A percentile compares a stretch with the other conserved stretches of the same genome.
Conservation (phyloP, 2,113 vertebrate genomes). For the Archilochus colubris region DNA sequence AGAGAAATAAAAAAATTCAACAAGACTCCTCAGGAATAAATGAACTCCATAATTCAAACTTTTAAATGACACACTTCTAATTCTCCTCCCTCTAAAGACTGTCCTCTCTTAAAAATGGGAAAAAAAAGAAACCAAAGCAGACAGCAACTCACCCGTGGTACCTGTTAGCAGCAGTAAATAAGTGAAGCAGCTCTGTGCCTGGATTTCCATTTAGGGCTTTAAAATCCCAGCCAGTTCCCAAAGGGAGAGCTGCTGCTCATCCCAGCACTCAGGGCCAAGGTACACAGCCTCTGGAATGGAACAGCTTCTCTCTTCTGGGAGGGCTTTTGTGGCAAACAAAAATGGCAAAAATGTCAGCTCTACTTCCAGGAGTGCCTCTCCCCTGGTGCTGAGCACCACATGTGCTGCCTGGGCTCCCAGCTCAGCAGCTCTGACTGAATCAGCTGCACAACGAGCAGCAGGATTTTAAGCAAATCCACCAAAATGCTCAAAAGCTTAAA, state of each 20-base stretch:
- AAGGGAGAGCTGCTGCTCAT: not conserved
- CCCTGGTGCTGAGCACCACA: not conserved
- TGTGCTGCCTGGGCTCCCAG: rapidly evolving
- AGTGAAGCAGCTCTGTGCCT: not conserved
- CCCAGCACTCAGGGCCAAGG: not conserved
- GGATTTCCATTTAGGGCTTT: not conserved
- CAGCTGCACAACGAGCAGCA: rapidly evolving
- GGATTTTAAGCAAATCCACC: not conserved
- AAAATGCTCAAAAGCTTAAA: not conserved
- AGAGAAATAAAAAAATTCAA: not conserved
- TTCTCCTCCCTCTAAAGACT: not conserved
- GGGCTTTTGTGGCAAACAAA: not conserved
- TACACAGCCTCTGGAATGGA: not conserved
- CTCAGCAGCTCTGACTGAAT: rapidly evolving
- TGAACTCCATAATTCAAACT: too few relatives aligned
- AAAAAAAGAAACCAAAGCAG: not conserved
- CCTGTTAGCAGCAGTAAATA: not conserved
- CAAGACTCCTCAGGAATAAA: not conserved
- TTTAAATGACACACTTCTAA: too few relatives aligned
- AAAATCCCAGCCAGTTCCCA: not conserved
- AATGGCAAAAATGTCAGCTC: rapidly evolving
- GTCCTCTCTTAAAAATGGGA: not conserved
- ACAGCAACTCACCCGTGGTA: not conserved
- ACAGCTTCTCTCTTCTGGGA: not conserved
- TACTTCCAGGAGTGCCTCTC: rapidly evolving